phyloP scores from a whole-genome alignment of 1,140 invertebrate genomes.

The Copidosoma floridanum region DNA sequence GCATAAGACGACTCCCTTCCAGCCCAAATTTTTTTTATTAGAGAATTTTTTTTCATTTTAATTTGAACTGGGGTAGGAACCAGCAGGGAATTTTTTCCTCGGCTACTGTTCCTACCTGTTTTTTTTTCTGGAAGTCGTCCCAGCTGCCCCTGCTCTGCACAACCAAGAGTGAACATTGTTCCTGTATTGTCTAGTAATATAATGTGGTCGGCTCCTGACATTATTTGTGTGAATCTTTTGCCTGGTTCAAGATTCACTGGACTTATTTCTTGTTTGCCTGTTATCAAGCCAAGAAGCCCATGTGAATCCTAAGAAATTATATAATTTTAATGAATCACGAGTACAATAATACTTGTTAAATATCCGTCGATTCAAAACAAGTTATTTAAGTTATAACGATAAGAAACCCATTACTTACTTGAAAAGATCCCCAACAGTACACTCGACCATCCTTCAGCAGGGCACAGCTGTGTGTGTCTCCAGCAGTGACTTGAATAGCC shows the following conservation, averaged over 20 bases:
- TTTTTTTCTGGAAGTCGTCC: constrained; percentile 73
- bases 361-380: constrained; percentile 4
- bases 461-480: constrained; percentile 90
- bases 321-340: neutral
- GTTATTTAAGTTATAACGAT: no score
- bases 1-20: constrained; percentile 82
- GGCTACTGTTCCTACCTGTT: constrained; percentile 69
- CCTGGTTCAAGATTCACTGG: constrained; percentile 64
- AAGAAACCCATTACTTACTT: constrained; percentile 55
- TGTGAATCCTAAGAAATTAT: constrained; percentile 70
- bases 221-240: constrained; percentile 67
- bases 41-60: constrained; percentile 57
- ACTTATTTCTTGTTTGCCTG: constrained; percentile 62
- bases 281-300: constrained; percentile 82
- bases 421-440: constrained; percentile 87
- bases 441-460: constrained; percentile 81
- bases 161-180: constrained; percentile 82
- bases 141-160: constrained; percentile 89
- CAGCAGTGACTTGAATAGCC: constrained; percentile 79
- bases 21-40: constrained; percentile 80
- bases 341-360: neutral
- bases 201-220: constrained; percentile 86
- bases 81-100: constrained; percentile 68
- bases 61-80: constrained; percentile 61
- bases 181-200: constrained; percentile 76